Conservation (phyloP, 2,888 invertebrate species). For the Lobophora halterata region DNA sequence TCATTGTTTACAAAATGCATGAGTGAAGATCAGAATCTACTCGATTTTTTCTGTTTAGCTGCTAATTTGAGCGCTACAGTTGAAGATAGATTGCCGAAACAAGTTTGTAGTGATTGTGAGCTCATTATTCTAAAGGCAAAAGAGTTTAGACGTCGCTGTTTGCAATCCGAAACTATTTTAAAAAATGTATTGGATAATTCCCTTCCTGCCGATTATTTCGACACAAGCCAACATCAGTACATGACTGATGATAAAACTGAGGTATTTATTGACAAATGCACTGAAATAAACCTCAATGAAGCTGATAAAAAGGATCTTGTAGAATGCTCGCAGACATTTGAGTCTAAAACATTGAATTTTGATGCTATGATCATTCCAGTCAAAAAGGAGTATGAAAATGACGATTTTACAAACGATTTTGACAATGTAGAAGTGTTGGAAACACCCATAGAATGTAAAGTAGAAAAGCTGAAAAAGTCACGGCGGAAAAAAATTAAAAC, state of each 20-base stretch:
- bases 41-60: slow-evolving; percentile 51
- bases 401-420: slow-evolving; percentile 27
- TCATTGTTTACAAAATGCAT: slow-evolving; percentile 49
- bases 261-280: slow-evolving; percentile 14
- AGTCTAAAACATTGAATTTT: background rate
- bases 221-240: slow-evolving; percentile 16
- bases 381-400: slow-evolving; percentile 21
- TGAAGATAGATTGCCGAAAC: slow-evolving; percentile 55
- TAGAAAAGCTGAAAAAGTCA: too few relatives aligned
- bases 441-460: slow-evolving; percentile 20
- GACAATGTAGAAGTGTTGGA: slow-evolving; percentile 24
- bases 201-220: slow-evolving; percentile 14
- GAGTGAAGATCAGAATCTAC: slow-evolving; percentile 43
- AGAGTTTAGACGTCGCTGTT: slow-evolving; percentile 59
- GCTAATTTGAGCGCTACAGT: slow-evolving; percentile 50
- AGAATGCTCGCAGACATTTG: slow-evolving; percentile 3
- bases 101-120: slow-evolving; percentile 61
- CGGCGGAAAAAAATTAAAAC: too few relatives aligned
- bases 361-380: slow-evolving; percentile 5
- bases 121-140: slow-evolving; percentile 50
- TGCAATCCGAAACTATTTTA: slow-evolving; percentile 53
- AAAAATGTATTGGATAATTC: slow-evolving; percentile 40
- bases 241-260: slow-evolving; percentile 14
- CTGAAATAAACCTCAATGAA: slow-evolving; percentile 3
- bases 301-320: slow-evolving; percentile 16